phyloP scores from a whole-genome alignment of 2,888 invertebrate species.

The Tachina lurida region DNA sequence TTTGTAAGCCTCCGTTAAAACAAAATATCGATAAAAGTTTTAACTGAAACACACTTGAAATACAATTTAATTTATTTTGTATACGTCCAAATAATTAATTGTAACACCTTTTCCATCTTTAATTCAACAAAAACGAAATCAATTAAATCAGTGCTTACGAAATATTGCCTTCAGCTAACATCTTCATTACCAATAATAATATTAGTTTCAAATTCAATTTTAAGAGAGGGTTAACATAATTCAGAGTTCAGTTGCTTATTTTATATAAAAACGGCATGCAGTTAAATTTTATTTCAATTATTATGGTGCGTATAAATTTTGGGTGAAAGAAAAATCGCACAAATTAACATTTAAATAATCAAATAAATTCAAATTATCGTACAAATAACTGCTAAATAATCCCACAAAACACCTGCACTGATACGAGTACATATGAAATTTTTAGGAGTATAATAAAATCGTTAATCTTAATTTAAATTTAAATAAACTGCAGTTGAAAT shows the following conservation, averaged over 20 bases:
- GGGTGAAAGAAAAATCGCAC: not conserved
- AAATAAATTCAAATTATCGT: not conserved
- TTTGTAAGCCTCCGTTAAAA: too few relatives aligned
- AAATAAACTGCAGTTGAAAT: constrained; percentile 4
- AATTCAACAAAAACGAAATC: not conserved
- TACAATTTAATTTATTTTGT: too few relatives aligned
- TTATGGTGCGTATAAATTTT: not conserved
- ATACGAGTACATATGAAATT: constrained; percentile 1
- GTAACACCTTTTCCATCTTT: too few relatives aligned
- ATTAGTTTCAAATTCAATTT: too few relatives aligned
- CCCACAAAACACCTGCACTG: constrained; percentile 18
- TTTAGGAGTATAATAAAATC: not conserved
- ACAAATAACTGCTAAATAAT: constrained; percentile 2
- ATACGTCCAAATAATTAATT: too few relatives aligned
- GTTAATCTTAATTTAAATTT: constrained; percentile 10
- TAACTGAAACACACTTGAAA: too few relatives aligned
- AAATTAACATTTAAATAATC: not conserved
- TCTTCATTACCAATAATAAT: too few relatives aligned
- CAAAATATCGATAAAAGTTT: too few relatives aligned
- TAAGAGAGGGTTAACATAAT: too few relatives aligned
- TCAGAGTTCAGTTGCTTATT: too few relatives aligned
- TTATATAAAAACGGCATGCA: not conserved
- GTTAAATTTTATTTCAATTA: not conserved
- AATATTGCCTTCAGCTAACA: too few relatives aligned
- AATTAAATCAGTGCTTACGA: not conserved